These are phyloP conservation scores for Sebastiscus albofasciatus DNA, from an alignment of 2,797 vertebrate species.

Conservation along the genomic window DNA sequence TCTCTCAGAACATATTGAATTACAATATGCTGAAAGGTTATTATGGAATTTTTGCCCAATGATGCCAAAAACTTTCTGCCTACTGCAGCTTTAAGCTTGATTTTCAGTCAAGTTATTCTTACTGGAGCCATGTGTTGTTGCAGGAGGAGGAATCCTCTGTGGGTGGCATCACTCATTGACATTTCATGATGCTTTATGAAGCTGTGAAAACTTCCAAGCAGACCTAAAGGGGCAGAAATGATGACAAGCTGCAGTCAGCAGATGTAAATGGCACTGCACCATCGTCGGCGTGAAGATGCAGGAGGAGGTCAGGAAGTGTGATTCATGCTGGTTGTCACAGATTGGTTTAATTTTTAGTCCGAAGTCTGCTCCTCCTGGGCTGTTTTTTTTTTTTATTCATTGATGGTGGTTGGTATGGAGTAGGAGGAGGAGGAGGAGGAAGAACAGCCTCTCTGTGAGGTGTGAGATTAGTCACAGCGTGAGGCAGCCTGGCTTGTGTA, in stretches of 20 bases:
- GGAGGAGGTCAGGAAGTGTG: constrained; percentile 58
- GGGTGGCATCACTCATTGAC: background rate
- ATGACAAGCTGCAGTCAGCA: constrained; percentile 59
- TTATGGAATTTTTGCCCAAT: too few relatives aligned
- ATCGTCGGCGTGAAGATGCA: constrained; percentile 53
- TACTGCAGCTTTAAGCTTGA: background rate
- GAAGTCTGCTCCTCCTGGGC: constrained; percentile 1
- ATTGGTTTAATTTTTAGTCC: background rate
- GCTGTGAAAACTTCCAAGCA: constrained; percentile 29
- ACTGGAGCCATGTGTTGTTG: background rate
- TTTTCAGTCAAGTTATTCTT: background rate
- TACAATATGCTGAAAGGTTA: too few relatives aligned
- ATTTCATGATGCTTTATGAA: constrained; percentile 12
- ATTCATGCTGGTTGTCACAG: constrained; percentile 45
- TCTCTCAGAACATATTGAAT: too few relatives aligned
- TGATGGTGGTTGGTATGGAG: constrained; percentile 18
- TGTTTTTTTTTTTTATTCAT: background rate
- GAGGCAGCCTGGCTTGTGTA: constrained; percentile 10
- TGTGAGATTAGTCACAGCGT: constrained; percentile 63
- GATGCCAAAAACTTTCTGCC: too few relatives aligned
- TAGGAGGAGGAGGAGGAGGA: constrained; percentile 34
- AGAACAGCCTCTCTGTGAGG: constrained; percentile 29
- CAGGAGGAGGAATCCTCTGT: background rate
- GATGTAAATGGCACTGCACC: constrained; percentile 64
- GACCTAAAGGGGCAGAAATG: constrained; percentile 53